These are phyloP conservation scores for Thamnaconus septentrionalis DNA, from an alignment of 2,113 vertebrate species.

Conservation along the genomic window DNA sequence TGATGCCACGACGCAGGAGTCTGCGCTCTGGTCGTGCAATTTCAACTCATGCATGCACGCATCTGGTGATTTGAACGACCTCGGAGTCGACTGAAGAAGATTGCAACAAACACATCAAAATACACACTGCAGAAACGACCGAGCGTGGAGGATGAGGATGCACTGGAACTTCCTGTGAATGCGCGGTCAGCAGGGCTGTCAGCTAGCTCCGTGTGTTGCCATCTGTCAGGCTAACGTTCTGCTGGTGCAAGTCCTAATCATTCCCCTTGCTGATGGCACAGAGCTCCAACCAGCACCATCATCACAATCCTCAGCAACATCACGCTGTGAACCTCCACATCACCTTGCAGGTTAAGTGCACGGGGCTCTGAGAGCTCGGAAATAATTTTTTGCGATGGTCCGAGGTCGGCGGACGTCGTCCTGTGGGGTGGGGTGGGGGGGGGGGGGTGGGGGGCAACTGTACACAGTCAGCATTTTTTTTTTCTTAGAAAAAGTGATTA, in stretches of 20 bases:
- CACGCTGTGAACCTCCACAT: slow-evolving; percentile 38
- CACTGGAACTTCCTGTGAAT: slow-evolving; percentile 51
- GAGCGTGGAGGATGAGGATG: slow-evolving; percentile 44
- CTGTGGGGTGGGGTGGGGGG: too few species aligned
- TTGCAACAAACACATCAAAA: slow-evolving; percentile 50
- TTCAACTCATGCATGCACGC: slow-evolving; percentile 23
- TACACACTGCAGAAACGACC: slow-evolving; percentile 49
- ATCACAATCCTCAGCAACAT: slow-evolving; percentile 65
- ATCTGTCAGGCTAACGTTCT: slow-evolving; percentile 66
- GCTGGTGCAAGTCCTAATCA: slow-evolving; percentile 62
- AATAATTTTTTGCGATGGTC: slow-evolving; percentile 34
- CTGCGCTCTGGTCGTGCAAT: slow-evolving; percentile 23
- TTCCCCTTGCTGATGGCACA: slow-evolving; percentile 53
- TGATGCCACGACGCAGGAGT: neutral
- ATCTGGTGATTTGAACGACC: slow-evolving; percentile 31
- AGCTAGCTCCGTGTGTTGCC: slow-evolving; percentile 65
- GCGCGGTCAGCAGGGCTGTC: slow-evolving; percentile 69
- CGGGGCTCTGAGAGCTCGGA: slow-evolving; percentile 23
- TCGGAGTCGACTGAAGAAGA: slow-evolving; percentile 44
- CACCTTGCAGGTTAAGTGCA: slow-evolving; percentile 51
- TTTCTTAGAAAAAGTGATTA: slow-evolving; percentile 48
- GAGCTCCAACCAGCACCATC: slow-evolving; percentile 59
- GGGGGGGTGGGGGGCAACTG: slow-evolving; percentile 19
- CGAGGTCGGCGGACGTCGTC: slow-evolving; percentile 16
- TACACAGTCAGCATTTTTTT: slow-evolving; percentile 61